Evolutionary conservation across 2,113 vertebrate species (phyloP).

Genomic region (Crotalus horridus): DNA sequence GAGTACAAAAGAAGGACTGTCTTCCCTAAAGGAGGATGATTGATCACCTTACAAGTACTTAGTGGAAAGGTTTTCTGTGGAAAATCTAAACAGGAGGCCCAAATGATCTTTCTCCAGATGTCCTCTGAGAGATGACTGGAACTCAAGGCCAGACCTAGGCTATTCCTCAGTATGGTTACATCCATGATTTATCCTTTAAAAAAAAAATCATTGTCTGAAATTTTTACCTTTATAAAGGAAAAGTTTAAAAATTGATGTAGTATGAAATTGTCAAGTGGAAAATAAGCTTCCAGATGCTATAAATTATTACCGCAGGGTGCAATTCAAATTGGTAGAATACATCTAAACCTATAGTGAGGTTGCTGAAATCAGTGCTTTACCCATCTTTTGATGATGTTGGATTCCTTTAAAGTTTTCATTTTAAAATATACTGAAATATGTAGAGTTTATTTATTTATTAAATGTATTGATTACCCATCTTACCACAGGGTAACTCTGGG

Average conservation of each 20-base stretch:
- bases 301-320: neutral
- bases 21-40: too few relatives aligned
- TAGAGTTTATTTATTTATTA: neutral
- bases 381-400: neutral
- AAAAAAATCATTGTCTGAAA: neutral
- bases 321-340: neutral
- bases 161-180: neutral
- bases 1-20: too few relatives aligned
- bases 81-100: neutral
- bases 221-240: slow-evolving; percentile 3
- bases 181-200: neutral
- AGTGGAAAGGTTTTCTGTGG: neutral
- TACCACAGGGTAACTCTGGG: neutral
- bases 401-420: neutral
- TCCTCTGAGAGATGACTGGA: neutral
- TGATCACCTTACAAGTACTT: too few relatives aligned
- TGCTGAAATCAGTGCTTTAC: slow-evolving; percentile 9
- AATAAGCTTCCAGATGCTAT: slow-evolving; percentile 2
- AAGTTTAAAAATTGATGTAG: neutral
- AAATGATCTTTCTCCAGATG: neutral
- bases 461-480: neutral
- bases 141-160: neutral
- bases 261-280: slow-evolving; percentile 2
- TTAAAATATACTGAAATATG: neutral
- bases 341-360: neutral